phyloP scores from a whole-genome alignment of 2,113 vertebrate genomes.

The Oncorhynchus mykiss region DNA sequence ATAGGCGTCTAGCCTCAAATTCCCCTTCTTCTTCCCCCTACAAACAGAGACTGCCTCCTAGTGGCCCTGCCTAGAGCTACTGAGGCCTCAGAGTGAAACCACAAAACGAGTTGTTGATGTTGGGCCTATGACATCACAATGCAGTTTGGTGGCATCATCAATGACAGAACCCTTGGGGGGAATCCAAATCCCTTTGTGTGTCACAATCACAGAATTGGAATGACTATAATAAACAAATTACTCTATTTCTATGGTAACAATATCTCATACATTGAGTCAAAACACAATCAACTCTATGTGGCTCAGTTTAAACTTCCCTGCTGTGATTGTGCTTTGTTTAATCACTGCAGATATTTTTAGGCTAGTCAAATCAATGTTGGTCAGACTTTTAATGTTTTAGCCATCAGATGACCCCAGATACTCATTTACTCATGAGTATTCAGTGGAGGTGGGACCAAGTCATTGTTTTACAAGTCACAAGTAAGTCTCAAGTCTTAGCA shows the following conservation, averaged over 20 bases:
- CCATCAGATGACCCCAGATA: no score
- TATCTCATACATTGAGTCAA: neutral
- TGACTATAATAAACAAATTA: no score
- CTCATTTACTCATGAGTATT: no score
- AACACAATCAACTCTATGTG: neutral
- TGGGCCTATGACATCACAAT: slow-evolving; percentile 1
- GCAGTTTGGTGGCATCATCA: neutral
- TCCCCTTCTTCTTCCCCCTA: neutral
- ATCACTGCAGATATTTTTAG: neutral
- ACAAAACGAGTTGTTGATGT: neutral
- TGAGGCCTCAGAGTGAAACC: neutral
- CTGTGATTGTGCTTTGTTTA: neutral
- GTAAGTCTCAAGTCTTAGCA: no score
- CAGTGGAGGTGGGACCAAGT: no score
- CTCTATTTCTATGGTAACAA: no score
- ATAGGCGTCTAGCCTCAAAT: neutral
- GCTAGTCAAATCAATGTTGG: no score
- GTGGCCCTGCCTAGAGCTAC: neutral
- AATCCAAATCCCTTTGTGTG: neutral
- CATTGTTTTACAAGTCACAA: no score
- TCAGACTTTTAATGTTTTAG: no score
- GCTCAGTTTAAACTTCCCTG: neutral
- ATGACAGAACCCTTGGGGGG: neutral
- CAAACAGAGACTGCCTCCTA: slow-evolving; percentile 4
- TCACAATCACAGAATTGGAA: no score